Evolutionary conservation across 2,797 vertebrate species (phyloP).

Genomic region (Knipowitschia caucasica): DNA sequence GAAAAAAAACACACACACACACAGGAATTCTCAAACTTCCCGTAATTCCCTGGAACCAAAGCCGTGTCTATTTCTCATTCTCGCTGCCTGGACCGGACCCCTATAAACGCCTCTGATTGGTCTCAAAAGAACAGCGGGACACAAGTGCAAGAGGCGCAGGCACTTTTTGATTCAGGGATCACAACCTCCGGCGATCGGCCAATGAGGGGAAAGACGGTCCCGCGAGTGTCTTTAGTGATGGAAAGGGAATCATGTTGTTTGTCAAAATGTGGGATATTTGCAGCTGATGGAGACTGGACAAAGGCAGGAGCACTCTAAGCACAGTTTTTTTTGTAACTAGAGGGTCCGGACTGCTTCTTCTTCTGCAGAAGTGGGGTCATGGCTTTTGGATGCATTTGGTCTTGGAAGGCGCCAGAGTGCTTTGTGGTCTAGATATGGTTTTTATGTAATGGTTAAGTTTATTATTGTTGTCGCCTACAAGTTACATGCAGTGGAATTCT

Average conservation of each 20-base stretch:
- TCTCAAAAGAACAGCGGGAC: conserved; percentile 23
- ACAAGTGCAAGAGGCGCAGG: conserved; percentile 1
- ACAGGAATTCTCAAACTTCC: conserved; percentile 73
- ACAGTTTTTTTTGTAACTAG: neutral
- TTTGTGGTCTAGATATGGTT: too few species aligned
- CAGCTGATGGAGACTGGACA: conserved; percentile 9
- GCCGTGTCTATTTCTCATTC: conserved; percentile 49
- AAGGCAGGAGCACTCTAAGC: neutral
- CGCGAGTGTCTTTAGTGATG: conserved; percentile 25
- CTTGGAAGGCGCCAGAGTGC: neutral
- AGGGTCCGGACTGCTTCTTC: neutral
- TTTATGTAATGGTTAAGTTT: too few species aligned
- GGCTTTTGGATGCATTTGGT: neutral
- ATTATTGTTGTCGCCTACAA: too few species aligned
- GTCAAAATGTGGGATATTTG: conserved; percentile 25
- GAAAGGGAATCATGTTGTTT: conserved; percentile 42
- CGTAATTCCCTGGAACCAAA: conserved; percentile 68
- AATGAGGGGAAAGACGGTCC: conserved; percentile 31
- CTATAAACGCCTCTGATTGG: conserved; percentile 35
- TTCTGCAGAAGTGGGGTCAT: neutral
- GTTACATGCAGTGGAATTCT: too few species aligned
- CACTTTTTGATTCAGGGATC: conserved; percentile 21
- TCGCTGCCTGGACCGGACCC: neutral
- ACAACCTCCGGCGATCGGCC: conserved; percentile 33
- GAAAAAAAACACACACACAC: conserved; percentile 7